These are phyloP conservation scores for Diglossa cyanea DNA, from an alignment of 2,797 vertebrate species.

Conservation along the genomic window DNA sequence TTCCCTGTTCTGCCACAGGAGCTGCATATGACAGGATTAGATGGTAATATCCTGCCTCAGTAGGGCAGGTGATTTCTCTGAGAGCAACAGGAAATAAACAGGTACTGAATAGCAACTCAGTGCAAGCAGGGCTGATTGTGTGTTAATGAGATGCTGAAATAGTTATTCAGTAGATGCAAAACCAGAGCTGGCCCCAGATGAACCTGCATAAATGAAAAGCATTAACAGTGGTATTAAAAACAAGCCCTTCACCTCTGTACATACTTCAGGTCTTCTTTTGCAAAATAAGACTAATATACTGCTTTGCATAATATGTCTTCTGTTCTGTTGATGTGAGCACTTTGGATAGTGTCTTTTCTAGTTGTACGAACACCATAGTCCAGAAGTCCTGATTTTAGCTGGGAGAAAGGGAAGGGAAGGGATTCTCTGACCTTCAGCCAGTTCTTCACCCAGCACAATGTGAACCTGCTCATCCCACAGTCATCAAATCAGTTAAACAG, in stretches of 20 bases:
- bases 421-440: neutral
- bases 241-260: neutral
- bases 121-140: neutral
- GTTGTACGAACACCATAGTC: fast-evolving
- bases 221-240: neutral
- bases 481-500: neutral
- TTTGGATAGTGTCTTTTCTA: neutral
- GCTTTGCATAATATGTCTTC: neutral
- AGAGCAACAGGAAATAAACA: constrained; percentile 20
- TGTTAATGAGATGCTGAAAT: constrained; percentile 4
- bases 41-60: neutral
- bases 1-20: neutral
- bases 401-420: neutral
- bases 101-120: neutral
- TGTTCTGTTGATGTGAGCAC: neutral
- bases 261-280: neutral
- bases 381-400: neutral
- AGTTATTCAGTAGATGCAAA: neutral
- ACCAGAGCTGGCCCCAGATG: neutral
- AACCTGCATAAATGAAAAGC: neutral
- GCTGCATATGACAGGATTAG: neutral
- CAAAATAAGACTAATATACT: neutral
- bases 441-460: neutral
- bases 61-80: neutral
- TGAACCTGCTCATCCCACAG: neutral